Evolutionary conservation across 2,113 vertebrate species (phyloP), one percentile per base, ranked within the genome.

Genomic region (Catharus minimus): DNA sequence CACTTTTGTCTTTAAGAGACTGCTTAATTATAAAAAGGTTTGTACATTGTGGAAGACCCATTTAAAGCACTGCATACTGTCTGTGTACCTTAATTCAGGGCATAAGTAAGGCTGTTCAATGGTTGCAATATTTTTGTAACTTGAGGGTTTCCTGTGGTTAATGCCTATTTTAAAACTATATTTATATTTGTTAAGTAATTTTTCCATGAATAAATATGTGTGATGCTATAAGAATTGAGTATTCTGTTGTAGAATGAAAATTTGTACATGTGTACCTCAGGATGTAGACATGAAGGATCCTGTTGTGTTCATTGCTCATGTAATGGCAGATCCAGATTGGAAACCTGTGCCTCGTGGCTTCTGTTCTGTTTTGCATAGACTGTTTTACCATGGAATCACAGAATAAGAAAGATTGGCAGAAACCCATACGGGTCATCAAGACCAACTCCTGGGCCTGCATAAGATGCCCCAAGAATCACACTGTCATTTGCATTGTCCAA

Each of bases 261-360:
- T 56, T 65, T 68, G 4, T 46, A 1, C 10, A 7, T n/a, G 22
- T 32, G 6, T 64, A 36, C 10, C 5, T 73, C 15, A 43, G 19
- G 39, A 27, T 7, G 11, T 18, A 33, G 43, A 32, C 11, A 28
- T 0, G 0, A 75, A 4, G 39, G 26, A 19, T 55, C 44, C 33
- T 50, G 0, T 10, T 36, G 11, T 27, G 16, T 38, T 77, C 3
- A 1, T n/a, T 66, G 27, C 12, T 75, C 20, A 7, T 15, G 17
- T 24, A 67, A 27, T 20, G 55, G 53, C 52, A 58, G 8, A 53
- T 71, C 32, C 2, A 10, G 50, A n/a, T 12, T 47, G 41, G 15
- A 93, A 67, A 13, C 19, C 18, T 64, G 61, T 39, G 5, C 7
- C 19, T 62, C 0, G 1, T 9, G 26, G 3, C 20, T 86, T 69